Evolutionary conservation across 2,888 invertebrate genomes (phyloP).

Genomic region (Ephialtes manifestator): DNA sequence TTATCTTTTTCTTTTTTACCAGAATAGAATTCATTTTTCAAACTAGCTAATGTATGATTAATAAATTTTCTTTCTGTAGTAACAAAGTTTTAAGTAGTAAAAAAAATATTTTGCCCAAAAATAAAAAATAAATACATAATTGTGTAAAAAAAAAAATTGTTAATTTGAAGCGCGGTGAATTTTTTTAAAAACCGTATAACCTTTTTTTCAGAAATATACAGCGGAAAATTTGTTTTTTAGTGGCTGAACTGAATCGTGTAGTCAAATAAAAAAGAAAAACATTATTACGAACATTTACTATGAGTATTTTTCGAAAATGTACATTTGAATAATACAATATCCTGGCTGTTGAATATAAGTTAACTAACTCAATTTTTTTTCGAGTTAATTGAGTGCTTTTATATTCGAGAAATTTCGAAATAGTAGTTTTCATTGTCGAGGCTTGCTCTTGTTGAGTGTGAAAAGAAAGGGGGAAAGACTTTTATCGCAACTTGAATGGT

Average conservation of each 20-base stretch:
- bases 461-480: slow-evolving; percentile 5
- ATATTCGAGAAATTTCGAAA: slow-evolving; percentile 17
- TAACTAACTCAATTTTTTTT: slow-evolving; percentile 5
- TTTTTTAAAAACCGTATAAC: too few species aligned
- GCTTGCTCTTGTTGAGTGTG: background rate
- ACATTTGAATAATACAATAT: background rate
- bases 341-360: background rate
- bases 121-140: too few species aligned
- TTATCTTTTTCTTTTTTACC: too few species aligned
- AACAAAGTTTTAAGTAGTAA: too few species aligned
- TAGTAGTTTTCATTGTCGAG: background rate
- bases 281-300: background rate
- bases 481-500: slow-evolving; percentile 33
- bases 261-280: background rate
- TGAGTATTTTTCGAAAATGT: background rate
- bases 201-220: too few species aligned
- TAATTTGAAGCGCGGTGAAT: too few species aligned
- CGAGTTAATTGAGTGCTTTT: background rate
- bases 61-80: too few species aligned
- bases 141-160: too few species aligned
- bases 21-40: too few species aligned
- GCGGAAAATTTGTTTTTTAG: background rate
- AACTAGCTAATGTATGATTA: too few species aligned
- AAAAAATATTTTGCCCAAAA: too few species aligned
- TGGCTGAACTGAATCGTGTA: background rate